Percentiles rank a stretch among this genome's conserved stretches.
Evolutionary conservation across 1,140 invertebrate species (phyloP).

Genomic region (Oncopodura yosiiana): DNA sequence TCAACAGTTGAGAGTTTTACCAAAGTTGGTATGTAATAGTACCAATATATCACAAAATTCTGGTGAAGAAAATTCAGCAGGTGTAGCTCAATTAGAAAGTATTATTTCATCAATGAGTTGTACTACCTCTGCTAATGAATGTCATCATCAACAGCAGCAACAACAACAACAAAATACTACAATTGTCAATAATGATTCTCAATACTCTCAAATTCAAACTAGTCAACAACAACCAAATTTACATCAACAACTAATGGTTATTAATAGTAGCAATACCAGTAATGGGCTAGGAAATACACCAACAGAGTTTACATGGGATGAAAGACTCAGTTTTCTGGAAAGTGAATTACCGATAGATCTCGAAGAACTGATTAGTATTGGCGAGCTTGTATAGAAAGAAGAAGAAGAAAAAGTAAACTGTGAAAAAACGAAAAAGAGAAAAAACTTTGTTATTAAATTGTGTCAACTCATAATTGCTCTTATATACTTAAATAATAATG

Average conservation of each 20-base stretch:
- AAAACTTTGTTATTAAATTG: no score
- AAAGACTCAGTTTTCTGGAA: conserved; percentile 18
- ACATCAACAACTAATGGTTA: background rate
- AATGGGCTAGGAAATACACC: no score
- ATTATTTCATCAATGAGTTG: no score
- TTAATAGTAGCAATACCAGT: no score
- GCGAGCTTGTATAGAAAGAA: conserved; percentile 13
- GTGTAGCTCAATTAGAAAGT: no score
- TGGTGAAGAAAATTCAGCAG: no score
- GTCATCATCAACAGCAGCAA: background rate
- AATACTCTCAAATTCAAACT: background rate
- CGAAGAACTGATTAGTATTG: conserved; percentile 23
- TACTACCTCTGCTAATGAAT: background rate
- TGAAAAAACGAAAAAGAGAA: no score
- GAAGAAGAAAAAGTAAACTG: background rate
- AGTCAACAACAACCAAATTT: background rate
- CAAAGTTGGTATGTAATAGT: no score
- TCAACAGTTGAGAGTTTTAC: no score
- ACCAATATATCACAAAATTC: no score
- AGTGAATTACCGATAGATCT: conserved; percentile 18
- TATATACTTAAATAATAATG: no score
- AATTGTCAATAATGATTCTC: background rate
- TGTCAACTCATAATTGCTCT: no score
- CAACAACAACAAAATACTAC: background rate
- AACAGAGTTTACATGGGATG: background rate